phyloP scores from a whole-genome alignment of 2,888 invertebrate genomes.

The Meghimatium bilineatum region DNA sequence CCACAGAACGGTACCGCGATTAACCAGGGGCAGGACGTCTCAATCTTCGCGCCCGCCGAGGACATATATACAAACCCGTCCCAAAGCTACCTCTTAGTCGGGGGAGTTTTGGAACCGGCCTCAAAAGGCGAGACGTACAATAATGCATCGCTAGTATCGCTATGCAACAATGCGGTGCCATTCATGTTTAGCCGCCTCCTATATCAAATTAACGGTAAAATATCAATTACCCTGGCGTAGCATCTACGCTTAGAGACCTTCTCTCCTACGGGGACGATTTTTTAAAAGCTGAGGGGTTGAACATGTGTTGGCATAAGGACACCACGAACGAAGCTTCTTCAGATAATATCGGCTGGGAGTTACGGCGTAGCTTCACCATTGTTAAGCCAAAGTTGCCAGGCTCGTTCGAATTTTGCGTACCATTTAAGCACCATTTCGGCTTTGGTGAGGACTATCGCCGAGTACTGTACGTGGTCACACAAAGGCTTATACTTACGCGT shows the following conservation, averaged over 20 bases:
- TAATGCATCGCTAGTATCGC: background rate
- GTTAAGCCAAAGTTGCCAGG: background rate
- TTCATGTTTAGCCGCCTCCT: background rate
- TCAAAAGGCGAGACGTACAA: background rate
- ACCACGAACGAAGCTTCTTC: background rate
- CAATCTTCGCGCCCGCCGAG: background rate
- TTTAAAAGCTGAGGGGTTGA: background rate
- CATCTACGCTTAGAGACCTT: background rate
- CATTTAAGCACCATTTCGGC: background rate
- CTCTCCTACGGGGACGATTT: background rate
- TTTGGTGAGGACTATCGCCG: background rate
- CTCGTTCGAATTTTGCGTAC: background rate
- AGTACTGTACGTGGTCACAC: background rate
- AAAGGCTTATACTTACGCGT: background rate
- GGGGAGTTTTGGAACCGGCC: background rate
- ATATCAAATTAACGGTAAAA: background rate
- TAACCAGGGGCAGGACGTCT: background rate
- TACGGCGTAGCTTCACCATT: background rate
- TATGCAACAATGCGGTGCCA: background rate
- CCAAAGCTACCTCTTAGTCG: background rate
- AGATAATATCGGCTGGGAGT: background rate
- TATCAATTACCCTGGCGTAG: background rate
- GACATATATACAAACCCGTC: background rate
- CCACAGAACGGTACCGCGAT: background rate
- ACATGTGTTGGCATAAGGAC: constrained; percentile 7